These are phyloP conservation scores for Rynchops niger DNA, from an alignment of 2,113 vertebrate species.

Conservation along the genomic window DNA sequence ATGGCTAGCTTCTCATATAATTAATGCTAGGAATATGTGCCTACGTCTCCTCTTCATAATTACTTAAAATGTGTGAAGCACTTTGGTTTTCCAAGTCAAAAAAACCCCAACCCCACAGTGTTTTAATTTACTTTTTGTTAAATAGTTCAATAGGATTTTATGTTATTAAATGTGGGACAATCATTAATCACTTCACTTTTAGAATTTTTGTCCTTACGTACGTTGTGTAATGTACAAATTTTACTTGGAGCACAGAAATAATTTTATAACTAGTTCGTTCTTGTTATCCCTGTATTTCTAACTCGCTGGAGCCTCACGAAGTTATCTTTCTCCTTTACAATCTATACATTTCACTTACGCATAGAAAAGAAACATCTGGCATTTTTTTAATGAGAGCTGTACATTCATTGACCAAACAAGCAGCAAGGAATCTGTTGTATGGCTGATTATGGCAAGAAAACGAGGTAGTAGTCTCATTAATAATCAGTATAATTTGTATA, in stretches of 20 bases:
- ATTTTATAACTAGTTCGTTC: background rate
- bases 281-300: background rate
- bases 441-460: constrained; percentile 36
- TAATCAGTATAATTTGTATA: background rate
- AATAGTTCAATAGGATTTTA: background rate
- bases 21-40: background rate
- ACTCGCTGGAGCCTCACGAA: background rate
- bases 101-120: background rate
- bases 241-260: background rate
- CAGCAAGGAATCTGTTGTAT: constrained; percentile 10
- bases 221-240: background rate
- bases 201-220: background rate
- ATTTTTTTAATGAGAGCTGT: constrained; percentile 20
- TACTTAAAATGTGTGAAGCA: background rate
- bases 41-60: background rate
- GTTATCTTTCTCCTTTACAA: background rate
- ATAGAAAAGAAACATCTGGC: constrained; percentile 38
- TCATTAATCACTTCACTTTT: background rate
- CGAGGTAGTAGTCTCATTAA: background rate
- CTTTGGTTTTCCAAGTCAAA: background rate
- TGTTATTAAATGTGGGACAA: background rate
- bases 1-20: background rate
- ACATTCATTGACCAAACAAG: background rate
- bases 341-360: background rate
- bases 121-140: constrained; percentile 10